A percentile compares a stretch with the other conserved stretches of the same genome.
Conservation (phyloP, 2,797 vertebrate genomes). For the Gorsachius magnificus region DNA sequence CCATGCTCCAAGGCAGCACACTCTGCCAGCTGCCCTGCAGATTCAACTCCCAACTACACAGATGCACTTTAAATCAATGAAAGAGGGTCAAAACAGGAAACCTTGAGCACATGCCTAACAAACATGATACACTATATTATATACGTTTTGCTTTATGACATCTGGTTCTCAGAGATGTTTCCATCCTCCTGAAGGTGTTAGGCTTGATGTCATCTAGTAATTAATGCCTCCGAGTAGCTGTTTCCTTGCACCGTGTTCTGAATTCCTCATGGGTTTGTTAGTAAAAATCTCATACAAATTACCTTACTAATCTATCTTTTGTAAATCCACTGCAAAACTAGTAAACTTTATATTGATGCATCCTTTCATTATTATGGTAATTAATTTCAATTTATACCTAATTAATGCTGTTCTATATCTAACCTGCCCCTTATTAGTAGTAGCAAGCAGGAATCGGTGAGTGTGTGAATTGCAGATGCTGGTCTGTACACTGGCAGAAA, state of each 20-base stretch:
- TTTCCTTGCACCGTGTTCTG: not conserved
- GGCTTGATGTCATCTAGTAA: not conserved
- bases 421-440: conserved; percentile 54
- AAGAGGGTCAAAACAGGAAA: not conserved
- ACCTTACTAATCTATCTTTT: conserved; percentile 54
- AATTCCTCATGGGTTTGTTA: conserved; percentile 42
- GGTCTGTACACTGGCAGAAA: not conserved
- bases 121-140: fast-evolving
- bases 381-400: conserved; percentile 71
- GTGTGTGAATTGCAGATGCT: conserved; percentile 29
- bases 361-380: conserved; percentile 72
- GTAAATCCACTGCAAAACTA: conserved; percentile 58
- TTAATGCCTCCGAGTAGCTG: not conserved
- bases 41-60: not conserved
- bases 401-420: conserved; percentile 58
- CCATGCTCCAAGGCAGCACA: fast-evolving
- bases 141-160: not conserved
- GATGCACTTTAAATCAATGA: fast-evolving
- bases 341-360: conserved; percentile 36
- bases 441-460: not conserved
- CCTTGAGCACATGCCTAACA: not conserved
- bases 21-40: not conserved
- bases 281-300: conserved; percentile 23
- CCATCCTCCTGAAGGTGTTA: not conserved
- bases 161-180: not conserved